Percentiles rank a stretch among this genome's conserved stretches.
Conservation (phyloP, 2,888 invertebrate genomes). For the Noctua fimbriata region DNA sequence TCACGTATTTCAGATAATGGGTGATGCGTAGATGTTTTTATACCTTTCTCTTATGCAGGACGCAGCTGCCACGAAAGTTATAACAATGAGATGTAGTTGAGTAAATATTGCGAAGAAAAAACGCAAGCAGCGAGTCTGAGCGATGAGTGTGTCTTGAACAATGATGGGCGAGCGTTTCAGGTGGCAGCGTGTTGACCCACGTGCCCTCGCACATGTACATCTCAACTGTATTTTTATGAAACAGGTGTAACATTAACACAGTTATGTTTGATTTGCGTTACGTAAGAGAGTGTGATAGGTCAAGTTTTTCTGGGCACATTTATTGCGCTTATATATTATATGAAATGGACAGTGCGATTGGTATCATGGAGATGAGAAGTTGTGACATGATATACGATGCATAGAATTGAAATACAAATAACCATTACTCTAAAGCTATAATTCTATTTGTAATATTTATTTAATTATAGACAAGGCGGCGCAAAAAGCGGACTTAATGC, state of each 20-base stretch:
- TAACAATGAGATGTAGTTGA: slow-evolving; percentile 78
- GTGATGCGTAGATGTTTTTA: slow-evolving; percentile 74
- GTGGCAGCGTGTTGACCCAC: slow-evolving; percentile 78
- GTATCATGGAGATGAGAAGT: slow-evolving; percentile 26
- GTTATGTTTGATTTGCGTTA: slow-evolving; percentile 49
- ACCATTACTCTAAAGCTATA: slow-evolving; percentile 16
- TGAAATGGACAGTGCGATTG: slow-evolving; percentile 28
- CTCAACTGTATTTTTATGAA: slow-evolving; percentile 54
- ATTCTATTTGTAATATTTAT: slow-evolving; percentile 33
- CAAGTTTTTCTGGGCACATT: slow-evolving; percentile 52
- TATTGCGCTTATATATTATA: slow-evolving; percentile 37
- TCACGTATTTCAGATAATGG: slow-evolving; percentile 77
- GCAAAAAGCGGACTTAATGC: slow-evolving; percentile 9
- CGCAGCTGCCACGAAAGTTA: slow-evolving; percentile 79
- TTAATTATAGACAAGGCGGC: slow-evolving; percentile 37
- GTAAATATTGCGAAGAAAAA: slow-evolving; percentile 81
- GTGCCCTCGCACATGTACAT: slow-evolving; percentile 64
- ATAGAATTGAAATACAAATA: slow-evolving; percentile 33
- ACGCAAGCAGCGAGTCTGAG: slow-evolving; percentile 74
- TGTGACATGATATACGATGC: slow-evolving; percentile 22
- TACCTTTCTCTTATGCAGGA: slow-evolving; percentile 71
- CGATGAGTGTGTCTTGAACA: slow-evolving; percentile 84
- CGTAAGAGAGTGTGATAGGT: slow-evolving; percentile 62
- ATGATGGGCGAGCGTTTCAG: slow-evolving; percentile 82
- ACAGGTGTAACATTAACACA: slow-evolving; percentile 57